Evolutionary conservation across 2,888 invertebrate genomes (phyloP).

Genomic region (Argyresthia albistria): DNA sequence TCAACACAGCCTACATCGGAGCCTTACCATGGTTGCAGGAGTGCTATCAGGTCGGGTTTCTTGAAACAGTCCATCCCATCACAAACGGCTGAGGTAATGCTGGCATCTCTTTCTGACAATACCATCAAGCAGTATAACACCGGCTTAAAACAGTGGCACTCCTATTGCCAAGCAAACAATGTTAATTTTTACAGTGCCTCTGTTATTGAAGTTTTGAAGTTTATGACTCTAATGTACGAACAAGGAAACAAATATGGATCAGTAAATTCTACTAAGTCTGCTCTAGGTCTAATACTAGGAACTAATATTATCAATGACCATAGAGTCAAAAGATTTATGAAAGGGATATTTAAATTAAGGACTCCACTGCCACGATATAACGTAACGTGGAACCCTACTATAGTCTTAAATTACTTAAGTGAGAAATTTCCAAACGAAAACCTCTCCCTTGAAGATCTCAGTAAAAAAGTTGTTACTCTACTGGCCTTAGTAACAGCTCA

Average conservation of each 20-base stretch:
- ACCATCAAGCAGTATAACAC: conserved; percentile 11
- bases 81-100: no score
- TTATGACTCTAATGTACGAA: neutral
- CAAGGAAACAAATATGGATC: conserved; percentile 1
- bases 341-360: conserved; percentile 8
- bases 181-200: neutral
- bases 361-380: conserved; percentile 13
- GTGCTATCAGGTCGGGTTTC: conserved; percentile 9
- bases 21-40: conserved; percentile 8
- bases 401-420: conserved; percentile 11
- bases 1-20: conserved; percentile 5
- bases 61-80: conserved; percentile 5
- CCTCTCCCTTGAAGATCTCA: conserved; percentile 9
- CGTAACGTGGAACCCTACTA: conserved; percentile 19
- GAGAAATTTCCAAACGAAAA: conserved; percentile 1
- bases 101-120: no score
- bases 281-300: conserved; percentile 2
- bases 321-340: conserved; percentile 9
- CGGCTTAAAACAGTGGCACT: conserved; percentile 6
- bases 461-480: conserved; percentile 16
- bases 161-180: conserved; percentile 6
- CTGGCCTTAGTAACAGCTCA: conserved; percentile 11
- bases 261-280: conserved; percentile 4
- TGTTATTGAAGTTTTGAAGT: neutral
- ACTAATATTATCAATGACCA: neutral